Evolutionary conservation across 2,888 invertebrate species (phyloP).

Genomic region (Dusona sp.): DNA sequence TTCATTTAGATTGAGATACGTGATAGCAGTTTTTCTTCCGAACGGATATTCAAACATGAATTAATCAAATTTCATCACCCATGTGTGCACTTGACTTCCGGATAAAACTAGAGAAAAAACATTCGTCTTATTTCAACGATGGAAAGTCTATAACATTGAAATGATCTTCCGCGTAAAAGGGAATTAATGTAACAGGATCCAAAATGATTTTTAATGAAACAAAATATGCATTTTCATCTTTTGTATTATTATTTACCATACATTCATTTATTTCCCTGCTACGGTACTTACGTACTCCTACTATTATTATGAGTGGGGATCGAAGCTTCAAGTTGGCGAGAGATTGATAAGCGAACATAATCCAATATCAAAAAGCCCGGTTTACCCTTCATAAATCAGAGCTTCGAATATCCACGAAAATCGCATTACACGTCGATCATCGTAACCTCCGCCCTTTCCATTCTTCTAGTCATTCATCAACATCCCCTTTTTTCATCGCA

Average conservation of each 20-base stretch:
- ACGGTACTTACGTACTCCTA: neutral
- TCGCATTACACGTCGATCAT: slow-evolving; percentile 32
- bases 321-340: neutral
- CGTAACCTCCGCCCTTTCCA: slow-evolving; percentile 6
- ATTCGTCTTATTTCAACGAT: too few species aligned
- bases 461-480: slow-evolving; percentile 35
- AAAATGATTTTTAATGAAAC: neutral
- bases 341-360: slow-evolving; percentile 14
- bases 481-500: slow-evolving; percentile 4
- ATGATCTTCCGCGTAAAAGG: neutral
- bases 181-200: neutral
- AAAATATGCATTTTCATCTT: neutral
- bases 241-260: neutral
- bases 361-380: slow-evolving; percentile 24
- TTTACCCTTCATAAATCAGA: slow-evolving; percentile 25
- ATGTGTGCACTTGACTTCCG: neutral
- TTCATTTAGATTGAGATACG: too few species aligned
- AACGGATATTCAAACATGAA: neutral
- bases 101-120: neutral
- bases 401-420: slow-evolving; percentile 2
- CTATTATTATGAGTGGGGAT: neutral
- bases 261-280: neutral
- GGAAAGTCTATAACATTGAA: neutral
- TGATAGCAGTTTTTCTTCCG: neutral
- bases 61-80: neutral